Base-by-base conservation (phyloP, 2,797 vertebrate species). In the Dipus sagitta region DNA sequence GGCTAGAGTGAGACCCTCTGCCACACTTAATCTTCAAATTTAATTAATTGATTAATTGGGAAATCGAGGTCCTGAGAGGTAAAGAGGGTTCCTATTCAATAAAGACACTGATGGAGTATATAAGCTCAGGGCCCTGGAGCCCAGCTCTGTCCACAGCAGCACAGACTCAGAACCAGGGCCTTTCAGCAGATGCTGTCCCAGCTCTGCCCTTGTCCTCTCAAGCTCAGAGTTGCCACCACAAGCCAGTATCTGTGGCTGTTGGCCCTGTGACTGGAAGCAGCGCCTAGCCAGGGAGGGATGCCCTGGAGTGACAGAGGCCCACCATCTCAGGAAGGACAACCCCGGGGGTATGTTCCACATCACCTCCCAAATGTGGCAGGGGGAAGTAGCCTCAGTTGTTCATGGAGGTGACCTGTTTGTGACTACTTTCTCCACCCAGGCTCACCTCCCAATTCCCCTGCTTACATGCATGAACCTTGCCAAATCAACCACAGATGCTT, bases 241-340 rank as follows among this genome's bases (percentile, higher is more conserved):
- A 52, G 28, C 20, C 58, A 47, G 74, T 0, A 2, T 24, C 42
- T 54, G 2, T 68, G 71, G 23, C 84, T 88, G 62, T 83, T 30
- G 32, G 65, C 17, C 34, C 24, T 83, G 34, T n/a, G 13, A 23
- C 60, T 72, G 38, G 62, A 11, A 64, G 18, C 30, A 52, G 42
- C n/a, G 21, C 34, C 6, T 6, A 17, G 67, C 7, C 7, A 21
- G 5, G 0, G 11, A 78, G 0, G 6, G n/a, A 21, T 3, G 8
- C 3, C 3, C 54, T 24, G 13, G 34, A 32, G 20, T 28, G 42
- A 6, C 26, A 72, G 11, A 67, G n/a, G 14, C 24, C 21, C 12
- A 14, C 1, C 1, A 12, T 11, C 62, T 81, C 52, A 21, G 28
- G 15, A 34, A 47, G 34, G 18, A 32, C 32, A 58, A 30, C 23